Base-by-base conservation (phyloP, 1,140 invertebrate species). In the Nasonia longicornis region DNA sequence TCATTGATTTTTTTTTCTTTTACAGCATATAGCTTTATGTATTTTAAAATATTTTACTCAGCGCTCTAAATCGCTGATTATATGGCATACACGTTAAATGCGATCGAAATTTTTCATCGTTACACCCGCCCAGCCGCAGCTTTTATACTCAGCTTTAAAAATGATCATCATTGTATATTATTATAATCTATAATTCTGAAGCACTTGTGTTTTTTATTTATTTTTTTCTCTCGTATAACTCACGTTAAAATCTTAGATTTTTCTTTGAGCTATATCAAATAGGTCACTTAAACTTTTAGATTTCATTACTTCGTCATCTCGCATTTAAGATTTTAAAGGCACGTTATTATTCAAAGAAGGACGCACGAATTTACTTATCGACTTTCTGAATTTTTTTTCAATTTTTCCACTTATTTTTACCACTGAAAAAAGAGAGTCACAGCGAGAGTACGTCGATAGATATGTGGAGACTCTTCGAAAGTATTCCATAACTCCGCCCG, bases 271-370 rank as follows among this genome's bases (percentile, higher is more conserved):
- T 64, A 79, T 29, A 58, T 38, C 35, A 73, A 77, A 73, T 77
- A 82, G 63, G 69, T 73, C 70, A 66, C 80, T 77, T 81, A 52
- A 38, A 16, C 20, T 70, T 66, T 80, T 75, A 48, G 58, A 77
- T 66, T 45, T 48, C 22, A 45, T 73, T 70, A 75, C 48, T 76
- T 70, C 12, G 7, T 75, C 72, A 82, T 52, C 76, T 66, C 7
- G 22, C 38, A 26, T 22, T 22, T 42, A 64, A 38, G 14, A 74
- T 67, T 45, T 72, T 66, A 78, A 82, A 82, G 80, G 80, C 80
- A 82, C 80, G 80, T 77, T 45, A 16, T 52, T 76, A 16, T 81
- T 66, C 29, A 70, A 70, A 81, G 14, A 26, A 80, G 78, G 70
- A 79, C 64, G 69, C 45, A 63, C 3, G 26, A 22, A 26, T 64